Evolutionary conservation across 2,797 vertebrate genomes (phyloP).

Genomic region (Buceros bicornis): DNA sequence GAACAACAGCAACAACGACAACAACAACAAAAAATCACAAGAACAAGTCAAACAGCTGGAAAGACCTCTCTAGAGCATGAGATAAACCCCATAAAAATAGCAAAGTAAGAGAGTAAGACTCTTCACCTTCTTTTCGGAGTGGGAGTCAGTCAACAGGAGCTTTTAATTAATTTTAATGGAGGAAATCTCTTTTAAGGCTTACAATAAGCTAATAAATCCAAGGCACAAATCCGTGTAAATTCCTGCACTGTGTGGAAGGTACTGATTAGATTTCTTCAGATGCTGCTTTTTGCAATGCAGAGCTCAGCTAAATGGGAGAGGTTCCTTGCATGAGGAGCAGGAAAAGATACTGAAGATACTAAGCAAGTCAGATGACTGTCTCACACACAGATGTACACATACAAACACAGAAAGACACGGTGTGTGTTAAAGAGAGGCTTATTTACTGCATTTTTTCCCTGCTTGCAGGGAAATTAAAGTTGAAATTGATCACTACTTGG

Average conservation of each 20-base stretch:
- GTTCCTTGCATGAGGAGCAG: neutral
- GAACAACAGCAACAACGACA: neutral
- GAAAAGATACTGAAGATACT: neutral
- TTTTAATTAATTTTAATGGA: slow-evolving; percentile 82
- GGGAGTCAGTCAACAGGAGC: slow-evolving; percentile 69
- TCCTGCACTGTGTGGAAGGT: slow-evolving; percentile 63
- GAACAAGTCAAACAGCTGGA: neutral
- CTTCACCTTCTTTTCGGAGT: slow-evolving; percentile 41
- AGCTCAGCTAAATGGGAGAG: slow-evolving; percentile 37
- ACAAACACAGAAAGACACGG: neutral
- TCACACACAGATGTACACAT: neutral
- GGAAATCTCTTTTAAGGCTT: slow-evolving; percentile 77
- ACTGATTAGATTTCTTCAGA: slow-evolving; percentile 74
- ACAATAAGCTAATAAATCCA: slow-evolving; percentile 80
- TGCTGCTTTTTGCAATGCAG: slow-evolving; percentile 58
- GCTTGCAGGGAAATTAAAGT: slow-evolving; percentile 45
- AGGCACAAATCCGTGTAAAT: slow-evolving; percentile 79
- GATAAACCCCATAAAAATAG: neutral
- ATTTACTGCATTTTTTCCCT: slow-evolving; percentile 62
- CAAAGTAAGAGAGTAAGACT: slow-evolving; percentile 39
- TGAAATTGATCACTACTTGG: neutral
- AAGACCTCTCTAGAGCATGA: neutral
- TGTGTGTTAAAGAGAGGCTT: slow-evolving; percentile 9
- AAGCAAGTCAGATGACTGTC: slow-evolving; percentile 36
- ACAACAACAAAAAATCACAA: neutral